phyloP scores from a whole-genome alignment of 2,797 vertebrate genomes.

The Gorsachius magnificus region DNA sequence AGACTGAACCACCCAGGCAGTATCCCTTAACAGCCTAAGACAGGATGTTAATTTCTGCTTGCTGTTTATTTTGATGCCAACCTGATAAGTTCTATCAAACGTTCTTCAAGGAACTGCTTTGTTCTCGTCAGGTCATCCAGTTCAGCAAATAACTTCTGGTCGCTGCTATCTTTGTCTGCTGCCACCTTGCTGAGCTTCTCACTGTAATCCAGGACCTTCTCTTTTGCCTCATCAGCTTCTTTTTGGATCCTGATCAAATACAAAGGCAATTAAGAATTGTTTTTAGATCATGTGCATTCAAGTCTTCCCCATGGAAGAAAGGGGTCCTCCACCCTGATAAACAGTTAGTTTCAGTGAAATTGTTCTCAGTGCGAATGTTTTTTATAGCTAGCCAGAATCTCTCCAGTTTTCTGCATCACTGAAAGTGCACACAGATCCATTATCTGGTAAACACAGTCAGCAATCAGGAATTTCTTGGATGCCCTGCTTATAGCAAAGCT shows the following conservation, averaged over 20 bases:
- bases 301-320: background rate
- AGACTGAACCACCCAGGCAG: background rate
- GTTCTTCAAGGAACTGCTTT: constrained; percentile 90
- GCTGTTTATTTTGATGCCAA: constrained; percentile 47
- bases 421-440: background rate
- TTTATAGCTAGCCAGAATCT: background rate
- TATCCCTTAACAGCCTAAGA: background rate
- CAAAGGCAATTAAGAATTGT: background rate
- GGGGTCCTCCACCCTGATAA: background rate
- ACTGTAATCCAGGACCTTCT: constrained; percentile 76
- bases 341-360: background rate
- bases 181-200: constrained; percentile 76
- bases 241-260: constrained; percentile 78
- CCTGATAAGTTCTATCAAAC: constrained; percentile 94
- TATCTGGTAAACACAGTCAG: background rate
- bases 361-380: background rate
- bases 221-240: constrained; percentile 74
- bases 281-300: background rate
- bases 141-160: constrained; percentile 84
- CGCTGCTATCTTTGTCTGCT: constrained; percentile 76
- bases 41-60: background rate
- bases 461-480: background rate
- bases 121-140: constrained; percentile 91
- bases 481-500: background rate
- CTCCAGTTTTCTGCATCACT: background rate